phyloP scores from a whole-genome alignment of 2,797 vertebrate species.

The Melanotaenia nigrans region DNA sequence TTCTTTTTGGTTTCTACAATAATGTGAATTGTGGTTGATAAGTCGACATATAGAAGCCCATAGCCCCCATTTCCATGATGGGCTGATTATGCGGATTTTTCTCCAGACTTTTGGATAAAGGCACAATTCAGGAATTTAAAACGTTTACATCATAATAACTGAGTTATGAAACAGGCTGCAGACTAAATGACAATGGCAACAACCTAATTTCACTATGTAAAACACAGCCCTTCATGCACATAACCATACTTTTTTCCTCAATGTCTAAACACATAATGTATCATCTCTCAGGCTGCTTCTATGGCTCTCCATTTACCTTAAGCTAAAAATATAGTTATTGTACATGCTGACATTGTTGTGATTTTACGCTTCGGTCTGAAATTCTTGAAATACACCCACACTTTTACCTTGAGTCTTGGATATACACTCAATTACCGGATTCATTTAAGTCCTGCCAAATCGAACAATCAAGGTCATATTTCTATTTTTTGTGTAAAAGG shows the following conservation, averaged over 20 bases:
- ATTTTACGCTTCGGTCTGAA: conserved; percentile 16
- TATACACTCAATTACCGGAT: conserved; percentile 47
- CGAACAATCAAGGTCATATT: conserved; percentile 50
- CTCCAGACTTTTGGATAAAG: background rate
- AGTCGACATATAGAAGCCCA: conserved; percentile 6
- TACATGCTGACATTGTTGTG: conserved; percentile 22
- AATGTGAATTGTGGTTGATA: background rate
- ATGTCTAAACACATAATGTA: background rate
- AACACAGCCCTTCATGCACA: background rate
- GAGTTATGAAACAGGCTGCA: background rate
- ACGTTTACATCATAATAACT: background rate
- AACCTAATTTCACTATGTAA: background rate
- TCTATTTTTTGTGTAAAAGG: conserved; percentile 40
- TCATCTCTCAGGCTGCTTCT: background rate
- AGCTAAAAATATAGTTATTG: conserved; percentile 53
- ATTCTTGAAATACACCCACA: conserved; percentile 46
- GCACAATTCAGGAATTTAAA: background rate
- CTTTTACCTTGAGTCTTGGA: conserved; percentile 48
- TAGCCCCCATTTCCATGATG: background rate
- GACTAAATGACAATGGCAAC: background rate
- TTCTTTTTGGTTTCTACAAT: conserved; percentile 49
- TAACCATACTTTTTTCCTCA: background rate
- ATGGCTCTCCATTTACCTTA: conserved; percentile 24
- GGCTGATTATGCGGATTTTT: background rate
- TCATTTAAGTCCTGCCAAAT: conserved; percentile 16